These are phyloP conservation scores for Bombylius discolor DNA, from an alignment of 2,888 invertebrate genomes.

Conservation along the genomic window DNA sequence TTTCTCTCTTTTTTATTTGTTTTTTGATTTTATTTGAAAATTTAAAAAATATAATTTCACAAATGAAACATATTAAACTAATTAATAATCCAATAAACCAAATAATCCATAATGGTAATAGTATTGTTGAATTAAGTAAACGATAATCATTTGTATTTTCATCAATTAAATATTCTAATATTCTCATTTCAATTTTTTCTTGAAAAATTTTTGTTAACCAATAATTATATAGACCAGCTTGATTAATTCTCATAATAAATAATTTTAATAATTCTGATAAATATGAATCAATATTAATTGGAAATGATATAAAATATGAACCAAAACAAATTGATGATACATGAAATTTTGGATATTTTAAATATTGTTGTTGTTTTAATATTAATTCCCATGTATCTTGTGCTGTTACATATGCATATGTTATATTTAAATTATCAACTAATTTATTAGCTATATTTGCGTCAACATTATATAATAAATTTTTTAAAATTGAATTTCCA, in stretches of 20 bases:
- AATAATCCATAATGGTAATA: background rate
- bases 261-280: background rate
- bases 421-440: background rate
- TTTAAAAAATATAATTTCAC: background rate
- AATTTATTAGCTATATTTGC: background rate
- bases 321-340: background rate
- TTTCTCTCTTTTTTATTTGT: too few relatives aligned
- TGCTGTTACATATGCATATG: background rate
- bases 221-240: background rate
- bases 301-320: background rate
- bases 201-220: background rate
- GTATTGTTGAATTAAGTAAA: background rate
- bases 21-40: too few relatives aligned
- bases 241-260: background rate
- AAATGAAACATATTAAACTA: background rate
- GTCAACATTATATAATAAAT: background rate
- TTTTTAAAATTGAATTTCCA: background rate
- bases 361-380: background rate
- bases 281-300: background rate
- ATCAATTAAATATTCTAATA: background rate
- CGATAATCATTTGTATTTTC: background rate
- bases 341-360: background rate
- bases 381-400: background rate
- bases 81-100: background rate
- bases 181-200: background rate